These are phyloP conservation scores for Trematomus loennbergii DNA, from an alignment of 2,113 vertebrate genomes.

Conservation along the genomic window DNA sequence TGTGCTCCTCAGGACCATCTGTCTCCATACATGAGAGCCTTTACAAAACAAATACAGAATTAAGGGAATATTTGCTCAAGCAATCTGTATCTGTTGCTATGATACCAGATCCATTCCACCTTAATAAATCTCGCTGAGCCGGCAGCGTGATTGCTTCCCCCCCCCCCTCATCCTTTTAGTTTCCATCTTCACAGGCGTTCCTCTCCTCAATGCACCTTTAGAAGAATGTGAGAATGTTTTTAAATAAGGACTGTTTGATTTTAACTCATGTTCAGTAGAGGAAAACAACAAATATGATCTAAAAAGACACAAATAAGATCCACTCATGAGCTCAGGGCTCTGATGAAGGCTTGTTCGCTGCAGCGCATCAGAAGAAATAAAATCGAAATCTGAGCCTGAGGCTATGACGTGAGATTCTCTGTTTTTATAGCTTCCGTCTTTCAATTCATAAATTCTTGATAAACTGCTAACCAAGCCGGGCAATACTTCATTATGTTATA, in stretches of 20 bases:
- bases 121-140: constrained; percentile 61
- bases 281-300: background rate
- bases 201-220: constrained; percentile 1
- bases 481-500: background rate
- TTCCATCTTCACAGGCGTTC: constrained; percentile 39
- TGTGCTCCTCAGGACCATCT: constrained; percentile 61
- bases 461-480: background rate
- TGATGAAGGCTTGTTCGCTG: background rate
- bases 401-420: background rate
- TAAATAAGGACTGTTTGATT: background rate
- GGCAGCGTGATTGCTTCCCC: constrained; percentile 28
- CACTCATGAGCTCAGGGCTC: background rate
- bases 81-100: constrained; percentile 77
- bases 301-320: constrained; percentile 11
- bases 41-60: constrained; percentile 71
- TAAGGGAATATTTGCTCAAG: constrained; percentile 74
- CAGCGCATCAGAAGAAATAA: background rate
- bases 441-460: background rate
- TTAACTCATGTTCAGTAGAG: constrained; percentile 2
- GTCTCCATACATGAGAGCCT: constrained; percentile 57
- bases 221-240: constrained; percentile 19
- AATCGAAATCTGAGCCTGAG: constrained; percentile 6
- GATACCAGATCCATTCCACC: constrained; percentile 62
- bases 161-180: background rate
- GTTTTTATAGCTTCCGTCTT: background rate